Evolutionary conservation across 2,888 invertebrate species (phyloP), one percentile per base, ranked within the genome.

Genomic region (Zhengitettix transpicula): DNA sequence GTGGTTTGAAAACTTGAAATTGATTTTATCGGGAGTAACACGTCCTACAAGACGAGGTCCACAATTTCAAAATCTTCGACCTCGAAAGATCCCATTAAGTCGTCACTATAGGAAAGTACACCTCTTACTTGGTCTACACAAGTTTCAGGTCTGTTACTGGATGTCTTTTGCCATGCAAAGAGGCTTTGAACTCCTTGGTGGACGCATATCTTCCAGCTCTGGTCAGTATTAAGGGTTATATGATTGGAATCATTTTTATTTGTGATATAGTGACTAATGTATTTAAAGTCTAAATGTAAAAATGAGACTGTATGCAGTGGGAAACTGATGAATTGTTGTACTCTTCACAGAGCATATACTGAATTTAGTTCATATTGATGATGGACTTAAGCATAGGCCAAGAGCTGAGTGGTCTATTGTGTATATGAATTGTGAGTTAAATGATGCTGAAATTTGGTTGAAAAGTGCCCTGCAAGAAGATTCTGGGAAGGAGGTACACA

Each of bases 81-180:
- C 91, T 14, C 81, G 89, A 59, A 95, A 95, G 72, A 87, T 87
- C 64, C 96, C 95, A 67, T 79, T 99, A 8, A 94, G 94, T 66
- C 80, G 98, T 0, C 98, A 98, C 73, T 94, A 89, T 71, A 84
- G 89, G 65, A 87, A 87, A 68, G 83, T 96, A 42, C 84, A 92
- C 70, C 75, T 96, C 8, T 85, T 89, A 9, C 80, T 97, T 67
- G 89, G 89, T 0, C 76, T 97, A 58, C 95, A 96, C 68, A 85
- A 89, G 55, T 70, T 70, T 58, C 69, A 79, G 76, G 84, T 94
- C 10, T 88, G 86, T 71, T 98, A 98, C 75, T 98, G 97, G 98
- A 95, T 97, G 81, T 97, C 97, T 0, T 96, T 93, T 67, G 91
- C 95, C 0, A 86, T 91, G 79, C 94, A 95, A 70, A 83, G 91